Evolutionary conservation across 2,797 vertebrate genomes (phyloP).

Genomic region (Tinamus major): DNA sequence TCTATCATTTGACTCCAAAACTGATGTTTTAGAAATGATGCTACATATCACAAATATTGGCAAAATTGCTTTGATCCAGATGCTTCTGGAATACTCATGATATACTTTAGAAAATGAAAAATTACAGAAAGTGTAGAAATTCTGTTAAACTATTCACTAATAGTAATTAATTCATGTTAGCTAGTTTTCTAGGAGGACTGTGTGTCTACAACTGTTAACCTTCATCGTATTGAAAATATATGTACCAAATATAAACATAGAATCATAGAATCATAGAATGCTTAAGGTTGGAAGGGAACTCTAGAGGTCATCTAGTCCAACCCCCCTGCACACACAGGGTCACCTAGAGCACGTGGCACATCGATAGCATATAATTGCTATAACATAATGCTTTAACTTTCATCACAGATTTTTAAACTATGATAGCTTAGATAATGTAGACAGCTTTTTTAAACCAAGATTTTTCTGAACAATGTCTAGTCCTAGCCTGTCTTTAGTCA

Average conservation of each 20-base stretch:
- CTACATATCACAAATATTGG: not conserved
- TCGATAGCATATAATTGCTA: too few relatives aligned
- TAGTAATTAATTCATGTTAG: not conserved
- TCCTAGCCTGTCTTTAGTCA: not conserved
- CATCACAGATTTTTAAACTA: not conserved
- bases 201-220: not conserved
- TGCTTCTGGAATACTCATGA: not conserved
- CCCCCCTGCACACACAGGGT: too few relatives aligned
- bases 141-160: not conserved
- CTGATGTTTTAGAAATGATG: not conserved
- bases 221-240: not conserved
- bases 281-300: too few relatives aligned
- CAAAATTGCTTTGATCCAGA: not conserved
- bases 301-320: too few relatives aligned
- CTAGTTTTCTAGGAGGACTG: not conserved
- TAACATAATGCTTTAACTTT: too few relatives aligned
- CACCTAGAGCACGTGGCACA: too few relatives aligned
- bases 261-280: too few relatives aligned
- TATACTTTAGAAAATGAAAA: not conserved
- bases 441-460: not conserved
- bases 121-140: not conserved
- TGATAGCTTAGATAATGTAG: not conserved
- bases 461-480: not conserved
- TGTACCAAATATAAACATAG: not conserved
- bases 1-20: not conserved